Percentiles rank a stretch among this genome's conserved stretches.
These are phyloP conservation scores for Sinopyrophorus schimmeli DNA, from an alignment of 2,888 invertebrate species.

Conservation along the genomic window DNA sequence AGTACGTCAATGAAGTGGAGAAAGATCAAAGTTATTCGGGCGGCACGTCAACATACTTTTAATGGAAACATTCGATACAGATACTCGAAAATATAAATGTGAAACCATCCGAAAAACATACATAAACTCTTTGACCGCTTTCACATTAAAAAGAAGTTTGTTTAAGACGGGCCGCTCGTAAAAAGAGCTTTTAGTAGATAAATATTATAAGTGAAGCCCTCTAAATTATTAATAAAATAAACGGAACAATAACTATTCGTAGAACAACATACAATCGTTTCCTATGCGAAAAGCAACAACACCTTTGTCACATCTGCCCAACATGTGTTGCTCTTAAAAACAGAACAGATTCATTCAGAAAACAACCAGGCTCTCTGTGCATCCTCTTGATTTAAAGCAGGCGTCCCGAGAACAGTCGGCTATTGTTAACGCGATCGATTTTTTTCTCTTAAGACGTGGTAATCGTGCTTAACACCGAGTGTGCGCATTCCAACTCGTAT, in stretches of 20 bases:
- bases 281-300: slow-evolving; percentile 30
- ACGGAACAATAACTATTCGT: slow-evolving; percentile 23
- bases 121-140: slow-evolving; percentile 33
- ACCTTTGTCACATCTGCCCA: slow-evolving; percentile 36
- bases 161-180: slow-evolving; percentile 20
- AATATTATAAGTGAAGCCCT: too few species aligned
- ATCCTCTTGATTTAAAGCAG: slow-evolving; percentile 40
- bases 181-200: too few species aligned
- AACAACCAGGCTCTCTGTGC: slow-evolving; percentile 38
- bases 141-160: slow-evolving; percentile 19
- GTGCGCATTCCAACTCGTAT: too few species aligned
- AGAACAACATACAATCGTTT: slow-evolving; percentile 34
- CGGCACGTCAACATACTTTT: slow-evolving; percentile 44
- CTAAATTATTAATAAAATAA: too few species aligned
- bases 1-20: slow-evolving; percentile 50
- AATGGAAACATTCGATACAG: slow-evolving; percentile 46
- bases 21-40: slow-evolving; percentile 50
- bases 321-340: slow-evolving; percentile 37
- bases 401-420: too few species aligned
- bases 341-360: slow-evolving; percentile 37
- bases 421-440: too few species aligned
- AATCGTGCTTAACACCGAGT: too few species aligned
- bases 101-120: slow-evolving; percentile 22
- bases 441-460: too few species aligned
- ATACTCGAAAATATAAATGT: slow-evolving; percentile 38